Evolutionary conservation across 2,888 invertebrate species (phyloP).

Genomic region (Masnerella sp.): DNA sequence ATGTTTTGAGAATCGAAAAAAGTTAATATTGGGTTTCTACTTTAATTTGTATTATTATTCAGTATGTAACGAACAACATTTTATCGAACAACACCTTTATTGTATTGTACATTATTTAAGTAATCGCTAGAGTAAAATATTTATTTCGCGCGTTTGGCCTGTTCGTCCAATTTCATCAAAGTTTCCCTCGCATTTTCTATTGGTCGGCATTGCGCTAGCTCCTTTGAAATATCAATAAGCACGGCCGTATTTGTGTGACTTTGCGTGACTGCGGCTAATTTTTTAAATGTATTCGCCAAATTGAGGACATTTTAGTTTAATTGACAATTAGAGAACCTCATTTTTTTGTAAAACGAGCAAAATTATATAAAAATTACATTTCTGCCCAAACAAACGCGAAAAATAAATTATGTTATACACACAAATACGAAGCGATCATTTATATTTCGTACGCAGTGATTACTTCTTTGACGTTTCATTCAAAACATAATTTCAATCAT

Average conservation of each 20-base stretch:
- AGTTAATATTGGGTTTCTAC: too few relatives aligned
- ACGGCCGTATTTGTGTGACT: conserved; percentile 19
- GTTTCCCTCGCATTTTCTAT: background rate
- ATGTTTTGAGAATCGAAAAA: too few relatives aligned
- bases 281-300: conserved; percentile 30
- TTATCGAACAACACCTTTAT: too few relatives aligned
- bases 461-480: too few relatives aligned
- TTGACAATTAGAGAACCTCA: background rate
- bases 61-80: too few relatives aligned
- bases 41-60: too few relatives aligned
- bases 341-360: background rate
- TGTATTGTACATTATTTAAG: background rate
- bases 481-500: too few relatives aligned
- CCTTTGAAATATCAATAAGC: conserved; percentile 31
- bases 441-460: too few relatives aligned
- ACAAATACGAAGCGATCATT: background rate
- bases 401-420: too few relatives aligned
- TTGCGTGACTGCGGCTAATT: conserved; percentile 37
- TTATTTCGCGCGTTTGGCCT: background rate
- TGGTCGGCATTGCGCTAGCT: conserved; percentile 8
- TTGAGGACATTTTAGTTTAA: conserved; percentile 34
- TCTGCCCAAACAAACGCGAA: too few relatives aligned
- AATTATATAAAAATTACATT: too few relatives aligned
- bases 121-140: background rate
- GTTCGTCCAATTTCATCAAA: background rate